Evolutionary conservation across 2,888 invertebrate species (phyloP).

Genomic region (Autographa pulchrina): DNA sequence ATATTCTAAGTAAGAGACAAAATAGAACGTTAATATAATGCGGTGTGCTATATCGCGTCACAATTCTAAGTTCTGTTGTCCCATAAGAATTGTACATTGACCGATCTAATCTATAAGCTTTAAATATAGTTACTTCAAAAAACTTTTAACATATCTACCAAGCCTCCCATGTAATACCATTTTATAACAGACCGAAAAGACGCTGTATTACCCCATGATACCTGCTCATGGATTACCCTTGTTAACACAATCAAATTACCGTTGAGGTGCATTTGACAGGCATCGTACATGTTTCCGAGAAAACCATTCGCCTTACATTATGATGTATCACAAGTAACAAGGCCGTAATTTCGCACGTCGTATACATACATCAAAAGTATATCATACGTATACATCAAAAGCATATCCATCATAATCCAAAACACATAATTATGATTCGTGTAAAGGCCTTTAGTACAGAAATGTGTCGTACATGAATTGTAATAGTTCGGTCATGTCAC

Average conservation of each 20-base stretch:
- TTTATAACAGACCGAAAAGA: background rate
- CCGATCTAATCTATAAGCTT: too few relatives aligned
- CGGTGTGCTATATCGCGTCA: too few relatives aligned
- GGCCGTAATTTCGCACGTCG: slow-evolving; percentile 55
- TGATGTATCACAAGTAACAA: slow-evolving; percentile 45
- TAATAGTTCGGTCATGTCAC: slow-evolving; percentile 26
- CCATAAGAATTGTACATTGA: too few relatives aligned
- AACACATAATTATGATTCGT: slow-evolving; percentile 56
- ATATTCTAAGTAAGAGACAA: too few relatives aligned
- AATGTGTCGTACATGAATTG: slow-evolving; percentile 27
- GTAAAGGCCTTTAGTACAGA: slow-evolving; percentile 26
- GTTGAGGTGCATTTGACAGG: slow-evolving; percentile 37
- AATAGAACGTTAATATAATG: too few relatives aligned
- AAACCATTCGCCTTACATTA: slow-evolving; percentile 45
- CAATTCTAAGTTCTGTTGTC: too few relatives aligned
- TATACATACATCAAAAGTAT: slow-evolving; percentile 55
- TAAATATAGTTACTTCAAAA: too few relatives aligned
- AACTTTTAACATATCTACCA: background rate
- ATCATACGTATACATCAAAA: slow-evolving; percentile 59
- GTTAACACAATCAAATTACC: slow-evolving; percentile 29
- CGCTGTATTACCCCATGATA: slow-evolving; percentile 4
- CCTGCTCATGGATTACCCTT: background rate
- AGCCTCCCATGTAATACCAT: background rate
- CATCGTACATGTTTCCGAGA: slow-evolving; percentile 4
- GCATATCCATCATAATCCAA: slow-evolving; percentile 62